Conservation (phyloP, 2,888 invertebrate genomes). For the Drosophila niveifrons region DNA sequence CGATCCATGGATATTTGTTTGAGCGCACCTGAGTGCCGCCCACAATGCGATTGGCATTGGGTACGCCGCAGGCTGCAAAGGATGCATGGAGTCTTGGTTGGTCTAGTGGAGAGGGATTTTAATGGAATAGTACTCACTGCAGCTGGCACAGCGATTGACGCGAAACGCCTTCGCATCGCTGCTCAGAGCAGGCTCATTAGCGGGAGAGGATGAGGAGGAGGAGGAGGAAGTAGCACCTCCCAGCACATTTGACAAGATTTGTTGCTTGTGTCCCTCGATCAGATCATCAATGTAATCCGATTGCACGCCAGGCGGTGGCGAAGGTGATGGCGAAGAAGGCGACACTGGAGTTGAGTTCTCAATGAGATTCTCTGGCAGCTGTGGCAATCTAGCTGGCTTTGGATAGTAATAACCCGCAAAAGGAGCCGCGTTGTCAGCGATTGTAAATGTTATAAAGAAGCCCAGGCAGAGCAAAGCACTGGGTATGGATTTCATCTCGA, state of each 20-base stretch:
- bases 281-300: conserved; percentile 83
- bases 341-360: conserved; percentile 8
- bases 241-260: conserved; percentile 75
- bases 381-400: conserved; percentile 54
- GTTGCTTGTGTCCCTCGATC: conserved; percentile 81
- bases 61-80: conserved; percentile 83
- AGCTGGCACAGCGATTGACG: conserved; percentile 80
- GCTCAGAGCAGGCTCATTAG: conserved; percentile 7
- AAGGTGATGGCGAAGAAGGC: not conserved
- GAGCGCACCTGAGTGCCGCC: conserved; percentile 81
- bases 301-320: conserved; percentile 55
- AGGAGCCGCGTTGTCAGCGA: conserved; percentile 54
- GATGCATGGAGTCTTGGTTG: not conserved
- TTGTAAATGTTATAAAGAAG: conserved; percentile 25
- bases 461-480: conserved; percentile 33
- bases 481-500: conserved; percentile 53
- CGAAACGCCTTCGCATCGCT: conserved; percentile 64
- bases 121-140: conserved; percentile 75
- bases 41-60: conserved; percentile 84
- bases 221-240: conserved; percentile 26
- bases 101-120: not conserved
- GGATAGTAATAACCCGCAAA: conserved; percentile 61
- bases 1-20: conserved; percentile 85
- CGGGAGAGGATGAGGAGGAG: conserved; percentile 1
- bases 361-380: conserved; percentile 21